Evolutionary conservation across 2,113 vertebrate genomes (phyloP).

Genomic region (Pristiophorus japonicus): DNA sequence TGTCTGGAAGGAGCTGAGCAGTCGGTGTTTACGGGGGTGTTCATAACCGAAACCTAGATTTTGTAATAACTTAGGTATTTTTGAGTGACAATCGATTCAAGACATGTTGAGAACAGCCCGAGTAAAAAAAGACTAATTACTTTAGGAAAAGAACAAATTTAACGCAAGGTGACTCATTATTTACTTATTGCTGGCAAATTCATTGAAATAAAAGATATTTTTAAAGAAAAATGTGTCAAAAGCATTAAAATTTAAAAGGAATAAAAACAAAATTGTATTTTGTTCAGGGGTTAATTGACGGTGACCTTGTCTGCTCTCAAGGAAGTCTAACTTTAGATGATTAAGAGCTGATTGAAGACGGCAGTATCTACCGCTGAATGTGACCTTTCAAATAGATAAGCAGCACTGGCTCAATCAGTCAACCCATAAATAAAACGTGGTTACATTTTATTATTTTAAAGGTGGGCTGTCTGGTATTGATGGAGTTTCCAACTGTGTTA

Average conservation of each 20-base stretch:
- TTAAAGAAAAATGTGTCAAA: background rate
- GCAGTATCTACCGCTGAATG: background rate
- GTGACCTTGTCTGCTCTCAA: background rate
- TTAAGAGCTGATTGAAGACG: background rate
- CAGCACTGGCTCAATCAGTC: background rate
- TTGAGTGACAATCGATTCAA: background rate
- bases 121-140: background rate
- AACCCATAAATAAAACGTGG: background rate
- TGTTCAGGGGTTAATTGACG: background rate
- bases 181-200: background rate
- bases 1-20: too few relatives aligned
- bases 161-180: background rate
- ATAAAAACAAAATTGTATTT: background rate
- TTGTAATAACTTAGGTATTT: background rate
- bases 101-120: background rate
- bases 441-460: background rate
- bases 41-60: too few relatives aligned
- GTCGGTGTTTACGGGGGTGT: too few relatives aligned
- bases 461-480: background rate
- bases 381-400: background rate
- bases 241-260: background rate
- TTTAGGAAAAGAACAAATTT: background rate
- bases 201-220: background rate
- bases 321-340: background rate
- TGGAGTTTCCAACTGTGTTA: background rate